A percentile compares a stretch with the other conserved stretches of the same genome.
phyloP scores from a whole-genome alignment of 2,888 invertebrate genomes.

The Drepana falcataria region DNA sequence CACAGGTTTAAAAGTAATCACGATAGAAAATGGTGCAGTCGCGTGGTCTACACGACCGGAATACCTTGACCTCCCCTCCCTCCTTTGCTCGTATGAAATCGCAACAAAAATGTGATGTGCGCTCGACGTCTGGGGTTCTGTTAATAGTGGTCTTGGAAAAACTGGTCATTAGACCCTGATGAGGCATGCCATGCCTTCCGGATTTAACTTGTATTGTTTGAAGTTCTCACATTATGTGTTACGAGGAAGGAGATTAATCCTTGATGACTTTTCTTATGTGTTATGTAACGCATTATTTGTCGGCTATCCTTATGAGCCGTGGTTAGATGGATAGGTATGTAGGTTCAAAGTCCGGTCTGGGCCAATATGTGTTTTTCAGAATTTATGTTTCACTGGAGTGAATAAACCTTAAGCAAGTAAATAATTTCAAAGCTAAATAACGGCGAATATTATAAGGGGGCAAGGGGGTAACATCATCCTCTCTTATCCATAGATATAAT shows the following conservation, averaged over 20 bases:
- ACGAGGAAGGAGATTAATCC: slow-evolving; percentile 24
- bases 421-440: too few species aligned
- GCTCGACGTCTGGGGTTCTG: slow-evolving; percentile 15
- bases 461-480: too few species aligned
- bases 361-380: too few species aligned
- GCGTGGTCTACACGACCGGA: slow-evolving; percentile 36
- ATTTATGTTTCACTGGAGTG: too few species aligned
- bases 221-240: slow-evolving; percentile 56
- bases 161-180: slow-evolving; percentile 59
- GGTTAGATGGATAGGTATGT: too few species aligned
- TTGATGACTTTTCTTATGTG: slow-evolving; percentile 23
- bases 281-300: slow-evolving; percentile 1
- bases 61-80: slow-evolving; percentile 19
- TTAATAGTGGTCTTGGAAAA: slow-evolving; percentile 24
- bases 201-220: slow-evolving; percentile 53
- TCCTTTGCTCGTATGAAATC: slow-evolving; percentile 5
- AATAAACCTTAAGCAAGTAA: too few species aligned
- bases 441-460: too few species aligned
- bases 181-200: slow-evolving; percentile 64
- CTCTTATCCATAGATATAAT: too few species aligned
- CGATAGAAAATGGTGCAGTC: slow-evolving; percentile 43
- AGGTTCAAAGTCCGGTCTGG: too few species aligned
- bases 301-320: not conserved
- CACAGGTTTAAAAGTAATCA: slow-evolving; percentile 63
- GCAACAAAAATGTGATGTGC: slow-evolving; percentile 2